Evolutionary conservation across 2,888 invertebrate genomes (phyloP).

Genomic region (Drosophila differens): DNA sequence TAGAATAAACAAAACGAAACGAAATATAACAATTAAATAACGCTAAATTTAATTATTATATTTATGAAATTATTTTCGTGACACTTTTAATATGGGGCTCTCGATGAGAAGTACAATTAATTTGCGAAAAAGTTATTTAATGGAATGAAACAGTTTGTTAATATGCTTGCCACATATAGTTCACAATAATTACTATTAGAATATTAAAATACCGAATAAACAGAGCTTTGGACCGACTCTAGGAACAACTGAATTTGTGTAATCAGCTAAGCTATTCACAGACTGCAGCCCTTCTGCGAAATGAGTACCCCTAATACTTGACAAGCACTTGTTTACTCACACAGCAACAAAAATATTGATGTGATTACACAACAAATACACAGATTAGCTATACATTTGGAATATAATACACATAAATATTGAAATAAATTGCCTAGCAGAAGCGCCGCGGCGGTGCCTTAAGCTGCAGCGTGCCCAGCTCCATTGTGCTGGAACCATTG

Average conservation of each 20-base stretch:
- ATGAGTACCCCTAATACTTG: slow-evolving; percentile 44
- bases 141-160: slow-evolving; percentile 6
- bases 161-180: neutral
- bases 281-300: neutral
- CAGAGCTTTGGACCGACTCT: neutral
- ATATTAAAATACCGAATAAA: neutral
- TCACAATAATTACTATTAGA: neutral
- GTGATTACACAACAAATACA: slow-evolving; percentile 30
- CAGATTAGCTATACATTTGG: slow-evolving; percentile 26
- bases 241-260: slow-evolving; percentile 1
- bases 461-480: slow-evolving; percentile 80
- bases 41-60: neutral
- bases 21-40: slow-evolving; percentile 15
- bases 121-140: neutral
- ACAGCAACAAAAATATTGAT: slow-evolving; percentile 22
- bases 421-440: slow-evolving; percentile 51
- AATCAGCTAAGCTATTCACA: slow-evolving; percentile 12
- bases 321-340: slow-evolving; percentile 46
- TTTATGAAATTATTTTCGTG: slow-evolving; percentile 7
- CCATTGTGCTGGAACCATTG: slow-evolving; percentile 30
- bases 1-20: slow-evolving; percentile 27
- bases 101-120: neutral
- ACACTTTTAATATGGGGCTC: neutral
- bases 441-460: slow-evolving; percentile 85
- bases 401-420: slow-evolving; percentile 19